Conservation (phyloP, 2,888 invertebrate species). For the Sinodicranocentrus sp. region DNA sequence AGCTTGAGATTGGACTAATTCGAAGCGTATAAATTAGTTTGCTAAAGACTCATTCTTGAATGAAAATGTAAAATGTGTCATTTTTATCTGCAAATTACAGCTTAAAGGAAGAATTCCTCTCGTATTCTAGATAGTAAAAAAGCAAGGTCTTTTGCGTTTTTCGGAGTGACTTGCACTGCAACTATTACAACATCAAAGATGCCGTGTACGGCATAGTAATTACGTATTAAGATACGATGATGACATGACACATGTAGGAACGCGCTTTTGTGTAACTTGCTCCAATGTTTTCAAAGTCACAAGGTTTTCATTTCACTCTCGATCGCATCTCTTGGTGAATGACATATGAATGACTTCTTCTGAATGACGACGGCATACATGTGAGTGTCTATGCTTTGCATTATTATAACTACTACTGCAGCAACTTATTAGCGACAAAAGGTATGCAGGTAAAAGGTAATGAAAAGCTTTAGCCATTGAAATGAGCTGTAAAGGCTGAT, state of each 20-base stretch:
- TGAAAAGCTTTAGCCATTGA: background rate
- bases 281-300: conserved; percentile 49
- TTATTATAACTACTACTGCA: too few relatives aligned
- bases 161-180: background rate
- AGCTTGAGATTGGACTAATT: too few relatives aligned
- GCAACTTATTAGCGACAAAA: too few relatives aligned
- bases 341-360: conserved; percentile 41
- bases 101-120: background rate
- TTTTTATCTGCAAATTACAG: background rate
- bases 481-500: background rate
- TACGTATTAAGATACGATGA: conserved; percentile 6
- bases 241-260: conserved; percentile 13
- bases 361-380: background rate
- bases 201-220: conserved; percentile 10
- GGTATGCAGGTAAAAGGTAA: background rate
- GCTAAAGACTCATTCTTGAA: background rate
- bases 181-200: background rate
- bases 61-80: background rate
- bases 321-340: conserved; percentile 28
- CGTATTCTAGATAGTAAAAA: background rate
- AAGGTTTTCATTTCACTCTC: conserved; percentile 49
- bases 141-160: conserved; percentile 1
- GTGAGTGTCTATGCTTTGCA: background rate
- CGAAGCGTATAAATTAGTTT: too few relatives aligned
- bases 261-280: conserved; percentile 5